A percentile compares a stretch with the other conserved stretches of the same genome.
phyloP scores from a whole-genome alignment of 2,888 invertebrate species.

The Sylvicola cinctus region DNA sequence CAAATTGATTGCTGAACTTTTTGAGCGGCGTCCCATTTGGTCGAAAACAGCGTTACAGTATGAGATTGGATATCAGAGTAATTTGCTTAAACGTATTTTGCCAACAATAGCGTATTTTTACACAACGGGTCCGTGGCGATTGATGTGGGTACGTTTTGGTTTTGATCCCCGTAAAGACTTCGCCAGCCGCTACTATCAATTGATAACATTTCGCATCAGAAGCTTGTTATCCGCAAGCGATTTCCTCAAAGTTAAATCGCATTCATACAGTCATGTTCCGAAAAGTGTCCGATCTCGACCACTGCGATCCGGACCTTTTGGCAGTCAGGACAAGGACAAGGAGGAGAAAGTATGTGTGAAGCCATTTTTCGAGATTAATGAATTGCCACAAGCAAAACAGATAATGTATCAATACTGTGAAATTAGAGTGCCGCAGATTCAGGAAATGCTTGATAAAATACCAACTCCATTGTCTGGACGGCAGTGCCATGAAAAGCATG shows the following conservation, averaged over 20 bases:
- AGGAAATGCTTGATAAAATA: conserved; percentile 47
- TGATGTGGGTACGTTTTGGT: conserved; percentile 74
- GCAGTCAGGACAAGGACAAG: background rate
- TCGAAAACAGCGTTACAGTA: conserved; percentile 54
- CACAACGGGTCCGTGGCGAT: conserved; percentile 79
- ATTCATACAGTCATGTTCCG: too few relatives aligned
- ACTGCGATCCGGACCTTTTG: too few relatives aligned
- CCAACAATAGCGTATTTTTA: conserved; percentile 75
- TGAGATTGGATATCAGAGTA: conserved; percentile 35
- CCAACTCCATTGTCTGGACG: conserved; percentile 35
- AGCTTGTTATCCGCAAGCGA: background rate
- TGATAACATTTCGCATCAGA: conserved; percentile 55
- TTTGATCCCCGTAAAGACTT: conserved; percentile 79
- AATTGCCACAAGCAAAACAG: conserved; percentile 62
- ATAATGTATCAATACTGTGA: conserved; percentile 83
- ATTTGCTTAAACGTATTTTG: conserved; percentile 52
- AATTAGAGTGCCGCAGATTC: conserved; percentile 55
- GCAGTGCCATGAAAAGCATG: conserved; percentile 48
- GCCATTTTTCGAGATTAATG: conserved; percentile 42
- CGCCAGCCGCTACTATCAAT: conserved; percentile 64
- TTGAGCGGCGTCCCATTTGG: conserved; percentile 80
- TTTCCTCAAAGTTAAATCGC: too few relatives aligned
- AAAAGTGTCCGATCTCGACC: too few relatives aligned
- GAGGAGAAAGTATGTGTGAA: conserved; percentile 9
- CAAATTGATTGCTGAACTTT: conserved; percentile 40